phyloP scores from a whole-genome alignment of 2,797 vertebrate genomes.

The Heteromormyrus szaboi region DNA sequence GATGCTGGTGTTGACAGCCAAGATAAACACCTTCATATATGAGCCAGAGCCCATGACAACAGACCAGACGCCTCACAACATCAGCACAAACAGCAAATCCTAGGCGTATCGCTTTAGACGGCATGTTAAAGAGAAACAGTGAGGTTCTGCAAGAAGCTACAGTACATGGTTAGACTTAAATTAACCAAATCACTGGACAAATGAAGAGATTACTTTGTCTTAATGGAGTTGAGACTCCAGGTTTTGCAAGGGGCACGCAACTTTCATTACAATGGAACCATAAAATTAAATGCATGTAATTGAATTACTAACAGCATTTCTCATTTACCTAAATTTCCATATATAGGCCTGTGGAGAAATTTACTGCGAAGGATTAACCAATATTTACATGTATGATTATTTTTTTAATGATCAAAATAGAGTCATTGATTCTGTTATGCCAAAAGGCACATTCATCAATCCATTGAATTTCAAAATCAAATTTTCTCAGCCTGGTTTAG shows the following conservation, averaged over 20 bases:
- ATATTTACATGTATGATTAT: neutral
- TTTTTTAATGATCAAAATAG: neutral
- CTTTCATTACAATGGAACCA: neutral
- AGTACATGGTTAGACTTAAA: neutral
- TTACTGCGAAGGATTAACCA: neutral
- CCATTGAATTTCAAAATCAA: neutral
- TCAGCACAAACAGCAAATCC: neutral
- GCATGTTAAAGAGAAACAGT: neutral
- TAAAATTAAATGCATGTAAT: neutral
- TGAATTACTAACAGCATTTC: neutral
- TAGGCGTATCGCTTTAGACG: neutral
- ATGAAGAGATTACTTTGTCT: neutral
- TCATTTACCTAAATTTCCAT: neutral
- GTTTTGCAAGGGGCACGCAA: neutral
- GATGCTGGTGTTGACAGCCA: neutral
- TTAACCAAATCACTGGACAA: neutral
- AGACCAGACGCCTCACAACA: neutral
- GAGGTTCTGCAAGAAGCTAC: neutral
- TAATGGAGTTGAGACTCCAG: neutral
- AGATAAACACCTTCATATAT: neutral
- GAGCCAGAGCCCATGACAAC: neutral
- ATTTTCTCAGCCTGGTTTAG: neutral
- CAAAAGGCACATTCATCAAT: neutral
- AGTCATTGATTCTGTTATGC: neutral
- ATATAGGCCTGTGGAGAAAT: neutral